A percentile compares a stretch with the other conserved stretches of the same genome.
Conservation (phyloP, 2,797 vertebrate species). For the Periparus ater region DNA sequence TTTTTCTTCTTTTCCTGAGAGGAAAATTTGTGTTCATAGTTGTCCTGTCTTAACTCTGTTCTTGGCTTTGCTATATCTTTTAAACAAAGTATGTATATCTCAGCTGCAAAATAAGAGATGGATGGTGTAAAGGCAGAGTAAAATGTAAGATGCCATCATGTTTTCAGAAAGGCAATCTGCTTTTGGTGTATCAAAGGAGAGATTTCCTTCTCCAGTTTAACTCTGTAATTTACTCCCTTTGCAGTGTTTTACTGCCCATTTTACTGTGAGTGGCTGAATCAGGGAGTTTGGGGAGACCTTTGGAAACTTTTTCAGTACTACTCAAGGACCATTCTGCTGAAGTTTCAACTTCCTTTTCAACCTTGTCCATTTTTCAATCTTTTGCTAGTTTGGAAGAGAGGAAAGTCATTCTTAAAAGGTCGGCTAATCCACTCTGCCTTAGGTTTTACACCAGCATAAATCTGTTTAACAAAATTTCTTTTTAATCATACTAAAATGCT, state of each 20-base stretch:
- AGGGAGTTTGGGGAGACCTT: neutral
- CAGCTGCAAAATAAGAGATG: neutral
- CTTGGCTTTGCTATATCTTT: neutral
- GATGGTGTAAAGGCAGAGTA: neutral
- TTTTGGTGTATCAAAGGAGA: neutral
- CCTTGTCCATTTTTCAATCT: neutral
- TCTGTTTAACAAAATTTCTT: neutral
- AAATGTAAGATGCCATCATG: neutral
- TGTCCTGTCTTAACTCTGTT: neutral
- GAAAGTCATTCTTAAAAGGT: neutral
- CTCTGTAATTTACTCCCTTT: neutral
- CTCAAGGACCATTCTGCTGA: neutral
- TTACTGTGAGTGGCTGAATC: neutral
- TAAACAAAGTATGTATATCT: neutral
- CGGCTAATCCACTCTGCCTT: neutral
- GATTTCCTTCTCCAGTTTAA: neutral
- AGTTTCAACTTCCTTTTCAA: neutral
- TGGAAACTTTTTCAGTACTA: neutral
- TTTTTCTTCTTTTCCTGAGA: neutral
- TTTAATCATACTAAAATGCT: neutral
- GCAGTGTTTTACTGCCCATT: neutral
- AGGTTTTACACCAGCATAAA: neutral
- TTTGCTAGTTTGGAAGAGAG: neutral
- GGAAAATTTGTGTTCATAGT: neutral
- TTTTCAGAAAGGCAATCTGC: neutral